phyloP scores from a whole-genome alignment of 2,797 vertebrate species.

The Moxostoma hubbsi region DNA sequence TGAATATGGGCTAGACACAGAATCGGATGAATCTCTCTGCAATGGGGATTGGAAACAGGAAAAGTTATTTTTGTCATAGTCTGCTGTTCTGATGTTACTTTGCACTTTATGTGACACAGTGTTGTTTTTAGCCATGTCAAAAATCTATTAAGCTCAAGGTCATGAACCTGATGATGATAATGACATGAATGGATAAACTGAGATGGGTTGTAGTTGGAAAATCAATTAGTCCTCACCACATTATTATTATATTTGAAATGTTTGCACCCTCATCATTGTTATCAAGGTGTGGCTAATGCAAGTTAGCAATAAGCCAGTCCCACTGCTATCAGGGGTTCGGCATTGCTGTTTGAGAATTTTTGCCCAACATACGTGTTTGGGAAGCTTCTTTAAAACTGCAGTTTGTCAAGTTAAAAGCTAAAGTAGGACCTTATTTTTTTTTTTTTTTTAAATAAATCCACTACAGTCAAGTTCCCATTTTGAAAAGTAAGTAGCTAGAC shows the following conservation, averaged over 20 bases:
- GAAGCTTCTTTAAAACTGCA: too few relatives aligned
- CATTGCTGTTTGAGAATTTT: too few relatives aligned
- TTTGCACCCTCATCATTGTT: too few relatives aligned
- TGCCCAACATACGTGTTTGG: too few relatives aligned
- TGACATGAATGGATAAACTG: not conserved
- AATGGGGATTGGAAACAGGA: conserved; percentile 6
- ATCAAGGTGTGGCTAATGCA: too few relatives aligned
- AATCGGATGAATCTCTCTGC: not conserved
- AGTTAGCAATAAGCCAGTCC: too few relatives aligned
- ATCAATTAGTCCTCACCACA: not conserved
- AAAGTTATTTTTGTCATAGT: conserved; percentile 28
- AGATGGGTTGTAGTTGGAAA: not conserved
- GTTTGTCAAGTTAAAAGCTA: too few relatives aligned
- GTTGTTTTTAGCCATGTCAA: not conserved
- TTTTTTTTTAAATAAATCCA: too few relatives aligned
- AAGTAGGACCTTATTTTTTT: too few relatives aligned
- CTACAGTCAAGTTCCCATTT: too few relatives aligned
- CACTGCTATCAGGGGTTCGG: too few relatives aligned
- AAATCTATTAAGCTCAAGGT: not conserved
- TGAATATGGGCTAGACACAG: conserved; percentile 24
- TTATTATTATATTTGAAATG: not conserved
- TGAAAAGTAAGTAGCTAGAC: too few relatives aligned
- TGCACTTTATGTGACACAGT: not conserved
- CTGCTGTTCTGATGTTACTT: conserved; percentile 2
- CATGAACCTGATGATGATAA: not conserved